Base-by-base conservation (phyloP, 2,113 vertebrate species). In the Nannobrachium achirus region DNA sequence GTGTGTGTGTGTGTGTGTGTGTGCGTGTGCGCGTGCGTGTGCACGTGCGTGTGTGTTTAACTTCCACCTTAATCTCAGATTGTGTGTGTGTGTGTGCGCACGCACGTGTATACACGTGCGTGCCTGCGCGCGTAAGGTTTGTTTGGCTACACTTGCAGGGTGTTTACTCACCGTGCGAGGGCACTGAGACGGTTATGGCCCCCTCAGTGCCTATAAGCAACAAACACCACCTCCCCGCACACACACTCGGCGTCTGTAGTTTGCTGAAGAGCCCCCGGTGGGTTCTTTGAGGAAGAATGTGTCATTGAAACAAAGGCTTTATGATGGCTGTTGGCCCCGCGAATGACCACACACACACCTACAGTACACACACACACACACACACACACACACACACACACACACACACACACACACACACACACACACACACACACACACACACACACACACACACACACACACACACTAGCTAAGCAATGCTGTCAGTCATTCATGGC, bases 241-340 rank as follows among this genome's bases (percentile, higher is more conserved):
- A 19, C 50, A 52, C 49, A 59, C 53, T 4, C 63, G 70, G 71
- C 72, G 64, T 58, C 69, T 67, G 49, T 58, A 52, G 20, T 46
- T 66, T 78, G 71, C 57, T 78, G 81, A 89, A 75, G 75, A 79
- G 81, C 69, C 84, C 80, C 80, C 44, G 5, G 79, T 64, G 76
- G 15, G 56, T 73, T 71, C 64, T 86, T 89, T 67, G 48, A 57
- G 73, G 71, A 70, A 75, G 25, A 87, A 79, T 79, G 77, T 81
- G 83, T 79, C 83, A 82, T 84, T 83, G 83, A 81, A 82, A 76
- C 80, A 82, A 84, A 51, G 73, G 65, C 52, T 79, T 85, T 71
- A 83, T 78, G 67, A 72, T 71, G 59, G 75, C 61, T 73, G 63
- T 76, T 73, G 76, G 71, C 71, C 62, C 75, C 56, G 59, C 66